These are phyloP conservation scores for Alethe diademata DNA, from an alignment of 2,113 vertebrate species.

Conservation along the genomic window DNA sequence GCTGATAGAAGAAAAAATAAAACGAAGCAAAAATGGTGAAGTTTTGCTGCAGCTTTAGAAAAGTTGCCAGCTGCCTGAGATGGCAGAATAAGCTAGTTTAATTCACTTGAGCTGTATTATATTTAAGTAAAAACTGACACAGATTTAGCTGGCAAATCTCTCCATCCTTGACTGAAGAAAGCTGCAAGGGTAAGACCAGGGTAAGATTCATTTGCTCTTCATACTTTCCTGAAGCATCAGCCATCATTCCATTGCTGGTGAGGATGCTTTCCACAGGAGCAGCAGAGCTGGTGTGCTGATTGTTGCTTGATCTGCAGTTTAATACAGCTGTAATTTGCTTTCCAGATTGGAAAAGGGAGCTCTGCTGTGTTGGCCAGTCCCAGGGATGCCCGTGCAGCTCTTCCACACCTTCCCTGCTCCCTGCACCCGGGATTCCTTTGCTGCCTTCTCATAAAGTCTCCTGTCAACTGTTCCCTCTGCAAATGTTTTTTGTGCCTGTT, in stretches of 20 bases:
- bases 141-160: background rate
- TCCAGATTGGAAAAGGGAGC: background rate
- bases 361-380: background rate
- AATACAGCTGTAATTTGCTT: background rate
- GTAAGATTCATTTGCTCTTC: background rate
- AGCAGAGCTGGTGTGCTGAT: background rate
- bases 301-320: background rate
- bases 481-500: background rate
- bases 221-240: background rate
- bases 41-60: background rate
- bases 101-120: background rate
- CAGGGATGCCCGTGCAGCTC: background rate
- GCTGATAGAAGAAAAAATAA: background rate
- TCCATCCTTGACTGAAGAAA: background rate
- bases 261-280: background rate
- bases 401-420: background rate
- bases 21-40: background rate
- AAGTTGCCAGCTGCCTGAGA: background rate
- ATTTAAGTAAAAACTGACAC: background rate
- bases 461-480: fast-evolving
- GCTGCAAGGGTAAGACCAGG: background rate
- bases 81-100: background rate
- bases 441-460: background rate
- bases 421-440: background rate
- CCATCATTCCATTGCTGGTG: background rate